Conservation (phyloP, 2,797 vertebrate genomes). For the Anolis apletophallus region DNA sequence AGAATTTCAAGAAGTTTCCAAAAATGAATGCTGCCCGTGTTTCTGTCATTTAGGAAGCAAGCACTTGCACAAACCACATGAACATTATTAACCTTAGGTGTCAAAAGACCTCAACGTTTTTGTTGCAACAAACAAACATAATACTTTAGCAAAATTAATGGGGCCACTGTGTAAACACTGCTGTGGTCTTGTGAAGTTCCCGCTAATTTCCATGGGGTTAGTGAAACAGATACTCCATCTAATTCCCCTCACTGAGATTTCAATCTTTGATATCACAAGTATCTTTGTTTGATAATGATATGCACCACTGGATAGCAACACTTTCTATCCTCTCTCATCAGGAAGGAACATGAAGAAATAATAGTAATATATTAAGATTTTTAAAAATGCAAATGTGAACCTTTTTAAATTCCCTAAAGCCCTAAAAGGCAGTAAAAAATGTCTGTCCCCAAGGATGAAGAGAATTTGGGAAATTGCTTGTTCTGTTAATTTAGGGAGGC, state of each 20-base stretch:
- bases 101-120: too few relatives aligned
- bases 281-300: constrained; percentile 11
- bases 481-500: constrained; percentile 34
- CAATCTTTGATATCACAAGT: constrained; percentile 6
- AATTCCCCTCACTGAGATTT: background rate
- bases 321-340: background rate
- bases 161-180: background rate
- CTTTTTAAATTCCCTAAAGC: constrained; percentile 20
- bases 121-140: too few relatives aligned
- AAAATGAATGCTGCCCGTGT: background rate
- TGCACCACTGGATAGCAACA: background rate
- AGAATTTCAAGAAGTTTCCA: background rate
- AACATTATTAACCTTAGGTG: background rate
- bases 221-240: background rate
- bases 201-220: background rate
- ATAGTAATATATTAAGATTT: constrained; percentile 1
- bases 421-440: constrained; percentile 24
- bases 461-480: constrained; percentile 7
- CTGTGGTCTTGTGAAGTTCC: background rate
- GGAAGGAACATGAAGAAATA: constrained; percentile 6
- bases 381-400: background rate
- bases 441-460: constrained; percentile 22
- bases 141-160: background rate
- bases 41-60: background rate
- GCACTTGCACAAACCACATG: background rate